Evolutionary conservation across 2,888 invertebrate species (phyloP).

Genomic region (Drosophila bunnanda): DNA sequence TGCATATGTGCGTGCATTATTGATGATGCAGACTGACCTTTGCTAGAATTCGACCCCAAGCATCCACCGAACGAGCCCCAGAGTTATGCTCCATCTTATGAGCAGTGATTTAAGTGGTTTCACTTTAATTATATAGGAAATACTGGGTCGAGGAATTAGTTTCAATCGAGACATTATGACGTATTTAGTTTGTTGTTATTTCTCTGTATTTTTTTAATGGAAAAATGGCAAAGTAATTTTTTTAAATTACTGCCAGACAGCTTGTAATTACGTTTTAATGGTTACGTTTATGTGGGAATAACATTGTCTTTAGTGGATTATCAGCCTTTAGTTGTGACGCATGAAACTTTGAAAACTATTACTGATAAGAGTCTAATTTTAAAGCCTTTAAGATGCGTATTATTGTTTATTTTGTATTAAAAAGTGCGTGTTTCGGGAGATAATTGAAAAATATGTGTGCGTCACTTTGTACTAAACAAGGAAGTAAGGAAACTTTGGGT

Average conservation of each 20-base stretch:
- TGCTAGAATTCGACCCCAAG: constrained; percentile 29
- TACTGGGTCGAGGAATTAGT: constrained; percentile 8
- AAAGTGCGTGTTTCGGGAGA: not conserved
- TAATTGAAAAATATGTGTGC: not conserved
- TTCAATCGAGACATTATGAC: not conserved
- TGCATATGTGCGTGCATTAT: constrained; percentile 24
- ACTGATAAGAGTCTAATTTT: constrained; percentile 3
- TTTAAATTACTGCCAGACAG: not conserved
- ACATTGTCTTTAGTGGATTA: constrained; percentile 10
- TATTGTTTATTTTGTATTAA: not conserved
- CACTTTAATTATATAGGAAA: constrained; percentile 36
- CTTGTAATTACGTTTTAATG: not conserved
- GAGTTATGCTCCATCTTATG: constrained; percentile 8
- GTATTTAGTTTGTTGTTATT: constrained; percentile 6
- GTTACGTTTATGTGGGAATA: not conserved
- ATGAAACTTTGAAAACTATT: not conserved
- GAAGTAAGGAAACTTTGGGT: fast-evolving
- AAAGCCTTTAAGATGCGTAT: not conserved
- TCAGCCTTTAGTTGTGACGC: not conserved
- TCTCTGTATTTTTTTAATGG: not conserved
- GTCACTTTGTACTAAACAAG: no score
- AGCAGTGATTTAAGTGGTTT: constrained; percentile 21
- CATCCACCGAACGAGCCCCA: constrained; percentile 31
- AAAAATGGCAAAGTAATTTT: not conserved
- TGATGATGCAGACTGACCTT: constrained; percentile 34